Evolutionary conservation across 2,113 vertebrate genomes (phyloP), one percentile per base, ranked within the genome.

Genomic region (Echinops telfairi): DNA sequence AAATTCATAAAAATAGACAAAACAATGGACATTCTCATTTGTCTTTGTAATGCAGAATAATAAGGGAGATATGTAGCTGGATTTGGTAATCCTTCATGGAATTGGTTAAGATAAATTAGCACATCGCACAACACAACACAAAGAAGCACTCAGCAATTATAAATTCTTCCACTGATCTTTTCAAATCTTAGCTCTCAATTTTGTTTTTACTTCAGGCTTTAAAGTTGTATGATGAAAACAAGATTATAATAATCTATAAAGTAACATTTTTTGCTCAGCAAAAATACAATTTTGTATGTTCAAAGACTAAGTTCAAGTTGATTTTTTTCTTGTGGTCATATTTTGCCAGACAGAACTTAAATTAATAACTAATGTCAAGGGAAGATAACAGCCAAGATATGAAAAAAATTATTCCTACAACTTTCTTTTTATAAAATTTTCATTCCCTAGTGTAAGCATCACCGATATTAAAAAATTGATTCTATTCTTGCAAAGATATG

Each of bases 381-480:
- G 25, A 38, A 94, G 88, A 89, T 91, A 91, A 89, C 90, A 92
- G 86, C 53, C 2, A 89, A 84, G 31, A 68, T 53, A 60, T 80
- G 84, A 78, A 38, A 91, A 94, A 93, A 86, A n/a, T 4, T 10
- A 82, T 77, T 83, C 33, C 23, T 47, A 29, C 22, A 92, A 86
- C 31, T 86, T 47, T 95, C 87, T 89, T 53, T 93, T 76, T 89
- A 70, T 78, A 90, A 83, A 81, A 16, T 90, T 15, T 93, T 58
- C 89, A 64, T 91, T 94, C 88, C 89, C 77, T 11, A 33, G 78
- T 87, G 91, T 92, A 96, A 91, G 84, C n/a, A 95, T 92, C 31
- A 89, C 60, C 33, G 91, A 73, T 86, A 94, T 83, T 92, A 73
- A 96, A 96, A 97, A 97, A 96, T 96, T 71, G 83, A 95, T 93